Evolutionary conservation across 92 coral and sea anemone genomes (phyloP).

Genomic region (Paragorgia papillata): DNA sequence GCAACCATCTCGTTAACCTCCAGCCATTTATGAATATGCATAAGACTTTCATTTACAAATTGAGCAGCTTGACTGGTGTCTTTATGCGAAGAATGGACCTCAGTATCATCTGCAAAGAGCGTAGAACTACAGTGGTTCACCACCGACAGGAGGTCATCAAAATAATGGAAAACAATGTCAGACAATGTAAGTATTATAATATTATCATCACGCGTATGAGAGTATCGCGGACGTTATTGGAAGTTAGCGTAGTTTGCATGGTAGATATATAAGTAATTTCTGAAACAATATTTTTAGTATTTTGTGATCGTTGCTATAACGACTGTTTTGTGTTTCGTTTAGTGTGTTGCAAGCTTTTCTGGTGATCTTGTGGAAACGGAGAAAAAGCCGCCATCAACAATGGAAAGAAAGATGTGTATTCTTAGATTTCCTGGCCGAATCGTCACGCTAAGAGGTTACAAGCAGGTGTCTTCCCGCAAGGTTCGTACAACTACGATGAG

Average conservation of each 20-base stretch:
- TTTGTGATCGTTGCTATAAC: too few species aligned
- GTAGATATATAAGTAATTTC: too few species aligned
- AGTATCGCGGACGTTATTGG: too few species aligned
- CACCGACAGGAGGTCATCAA: slow-evolving; percentile 30
- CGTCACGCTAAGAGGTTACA: slow-evolving; percentile 1
- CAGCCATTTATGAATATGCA: too few species aligned
- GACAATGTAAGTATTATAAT: slow-evolving; percentile 32
- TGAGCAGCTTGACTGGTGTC: too few species aligned
- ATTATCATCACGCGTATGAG: too few species aligned
- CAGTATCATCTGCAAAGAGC: too few species aligned
- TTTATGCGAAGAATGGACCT: too few species aligned
- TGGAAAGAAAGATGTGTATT: neutral
- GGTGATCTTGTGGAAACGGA: slow-evolving; percentile 7
- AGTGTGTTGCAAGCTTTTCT: neutral
- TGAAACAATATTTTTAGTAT: too few species aligned
- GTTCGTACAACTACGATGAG: neutral
- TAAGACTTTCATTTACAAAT: too few species aligned
- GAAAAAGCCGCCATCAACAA: neutral
- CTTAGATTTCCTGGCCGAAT: slow-evolving; percentile 1
- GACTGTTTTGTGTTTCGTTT: neutral
- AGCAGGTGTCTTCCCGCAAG: neutral
- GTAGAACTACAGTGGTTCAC: neutral
- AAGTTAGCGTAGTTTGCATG: too few species aligned
- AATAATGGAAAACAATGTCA: slow-evolving; percentile 39
- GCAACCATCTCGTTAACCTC: too few species aligned